Percentiles rank a stretch among this genome's conserved stretches.
These are phyloP conservation scores for Lutjanus campechanus DNA, from an alignment of 2,797 vertebrate species.

Conservation along the genomic window DNA sequence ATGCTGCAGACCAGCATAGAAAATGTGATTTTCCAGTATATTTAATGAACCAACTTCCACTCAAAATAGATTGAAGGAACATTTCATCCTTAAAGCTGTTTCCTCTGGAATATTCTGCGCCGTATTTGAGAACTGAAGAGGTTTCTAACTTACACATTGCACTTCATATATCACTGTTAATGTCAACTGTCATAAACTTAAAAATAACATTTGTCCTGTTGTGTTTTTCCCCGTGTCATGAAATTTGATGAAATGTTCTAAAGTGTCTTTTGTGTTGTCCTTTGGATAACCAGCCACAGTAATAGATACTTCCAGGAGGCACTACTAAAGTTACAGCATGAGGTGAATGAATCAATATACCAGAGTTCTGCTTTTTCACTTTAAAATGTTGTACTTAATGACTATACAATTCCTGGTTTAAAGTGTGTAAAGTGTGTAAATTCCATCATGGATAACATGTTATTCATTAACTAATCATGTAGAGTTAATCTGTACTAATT, in stretches of 20 bases:
- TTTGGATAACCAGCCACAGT: slow-evolving; percentile 60
- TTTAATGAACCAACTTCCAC: slow-evolving; percentile 77
- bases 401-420: slow-evolving; percentile 26
- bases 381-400: slow-evolving; percentile 47
- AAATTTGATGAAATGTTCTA: slow-evolving; percentile 77
- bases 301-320: slow-evolving; percentile 74
- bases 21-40: slow-evolving; percentile 81
- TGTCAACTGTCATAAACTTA: slow-evolving; percentile 73
- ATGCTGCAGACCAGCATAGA: slow-evolving; percentile 60
- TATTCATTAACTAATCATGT: slow-evolving; percentile 14
- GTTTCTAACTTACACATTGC: slow-evolving; percentile 62
- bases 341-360: slow-evolving; percentile 73
- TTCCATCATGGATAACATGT: slow-evolving; percentile 15
- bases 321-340: slow-evolving; percentile 73
- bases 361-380: slow-evolving; percentile 71
- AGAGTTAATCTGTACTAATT: neutral
- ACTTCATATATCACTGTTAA: slow-evolving; percentile 79
- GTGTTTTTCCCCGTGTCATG: slow-evolving; percentile 74
- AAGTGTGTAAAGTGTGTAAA: slow-evolving; percentile 33
- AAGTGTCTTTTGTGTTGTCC: slow-evolving; percentile 68
- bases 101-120: slow-evolving; percentile 67
- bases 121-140: slow-evolving; percentile 59
- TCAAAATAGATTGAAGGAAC: slow-evolving; percentile 78
- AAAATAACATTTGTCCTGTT: slow-evolving; percentile 78
- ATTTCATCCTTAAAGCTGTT: slow-evolving; percentile 65